Evolutionary conservation across 2,888 invertebrate species (phyloP).

Genomic region (Hemaris fuciformis): DNA sequence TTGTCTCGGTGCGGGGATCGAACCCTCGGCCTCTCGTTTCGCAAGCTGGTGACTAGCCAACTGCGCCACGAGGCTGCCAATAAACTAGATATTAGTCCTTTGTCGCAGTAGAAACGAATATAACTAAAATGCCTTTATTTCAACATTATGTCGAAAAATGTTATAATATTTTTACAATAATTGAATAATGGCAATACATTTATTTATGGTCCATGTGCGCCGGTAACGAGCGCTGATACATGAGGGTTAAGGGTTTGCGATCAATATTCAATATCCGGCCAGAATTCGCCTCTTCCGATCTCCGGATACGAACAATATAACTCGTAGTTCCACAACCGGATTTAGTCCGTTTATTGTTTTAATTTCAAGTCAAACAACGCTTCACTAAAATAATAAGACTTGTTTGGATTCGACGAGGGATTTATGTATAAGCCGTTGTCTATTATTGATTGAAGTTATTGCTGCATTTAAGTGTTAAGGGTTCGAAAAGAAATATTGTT

Average conservation of each 20-base stretch:
- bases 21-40: too few relatives aligned
- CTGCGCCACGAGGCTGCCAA: too few relatives aligned
- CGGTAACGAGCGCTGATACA: conserved; percentile 68
- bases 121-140: too few relatives aligned
- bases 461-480: background rate
- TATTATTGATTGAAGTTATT: conserved; percentile 1
- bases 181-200: conserved; percentile 68
- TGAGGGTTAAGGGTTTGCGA: conserved; percentile 78
- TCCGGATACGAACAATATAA: conserved; percentile 61
- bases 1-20: too few relatives aligned
- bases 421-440: background rate
- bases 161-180: conserved; percentile 38
- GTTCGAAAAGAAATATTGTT: background rate
- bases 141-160: conserved; percentile 17
- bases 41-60: too few relatives aligned
- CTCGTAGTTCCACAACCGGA: conserved; percentile 23
- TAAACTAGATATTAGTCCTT: too few relatives aligned
- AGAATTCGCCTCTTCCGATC: conserved; percentile 77
- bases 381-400: conserved; percentile 5
- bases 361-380: conserved; percentile 15
- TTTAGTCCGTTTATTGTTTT: conserved; percentile 26
- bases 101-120: too few relatives aligned
- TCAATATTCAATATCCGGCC: conserved; percentile 81
- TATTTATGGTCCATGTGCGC: conserved; percentile 61
- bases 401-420: background rate